A percentile compares a stretch with the other conserved stretches of the same genome.
Conservation (phyloP, 2,797 vertebrate species). For the Melanotaenia boesemani region DNA sequence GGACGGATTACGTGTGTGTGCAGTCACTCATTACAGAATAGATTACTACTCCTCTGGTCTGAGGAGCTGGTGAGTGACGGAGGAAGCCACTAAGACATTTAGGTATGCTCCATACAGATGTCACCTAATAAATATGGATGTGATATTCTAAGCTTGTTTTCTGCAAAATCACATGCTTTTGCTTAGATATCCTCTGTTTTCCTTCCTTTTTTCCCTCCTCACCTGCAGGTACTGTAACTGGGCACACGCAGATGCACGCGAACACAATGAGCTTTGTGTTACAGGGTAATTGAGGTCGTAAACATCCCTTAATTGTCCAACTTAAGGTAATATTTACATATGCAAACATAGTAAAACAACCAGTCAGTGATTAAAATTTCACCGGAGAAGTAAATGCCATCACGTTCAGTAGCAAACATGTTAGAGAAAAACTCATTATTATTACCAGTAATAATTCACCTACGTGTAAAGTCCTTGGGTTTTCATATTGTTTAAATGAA, state of each 20-base stretch:
- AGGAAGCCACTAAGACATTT: conserved; percentile 44
- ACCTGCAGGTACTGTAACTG: neutral
- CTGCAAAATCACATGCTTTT: conserved; percentile 15
- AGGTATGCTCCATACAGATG: neutral
- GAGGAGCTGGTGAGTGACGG: conserved; percentile 12
- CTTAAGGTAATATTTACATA: conserved; percentile 17
- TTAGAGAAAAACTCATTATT: neutral
- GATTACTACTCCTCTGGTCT: conserved; percentile 54
- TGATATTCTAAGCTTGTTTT: conserved; percentile 16
- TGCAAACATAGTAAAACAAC: neutral
- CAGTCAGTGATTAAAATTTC: neutral
- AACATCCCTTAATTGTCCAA: neutral
- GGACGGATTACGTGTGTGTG: conserved; percentile 53
- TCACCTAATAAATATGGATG: neutral
- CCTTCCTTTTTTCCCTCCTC: conserved; percentile 24
- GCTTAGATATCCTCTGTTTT: neutral
- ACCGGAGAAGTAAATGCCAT: neutral
- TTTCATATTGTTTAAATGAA: neutral
- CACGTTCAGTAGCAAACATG: neutral
- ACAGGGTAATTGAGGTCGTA: conserved; percentile 26
- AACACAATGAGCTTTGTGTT: conserved; percentile 24
- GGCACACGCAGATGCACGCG: conserved; percentile 17
- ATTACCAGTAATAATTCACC: neutral
- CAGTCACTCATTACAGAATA: conserved; percentile 63
- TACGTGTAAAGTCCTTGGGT: neutral